Base-by-base conservation (phyloP, 1,140 invertebrate species). In the Dryas iulia region DNA sequence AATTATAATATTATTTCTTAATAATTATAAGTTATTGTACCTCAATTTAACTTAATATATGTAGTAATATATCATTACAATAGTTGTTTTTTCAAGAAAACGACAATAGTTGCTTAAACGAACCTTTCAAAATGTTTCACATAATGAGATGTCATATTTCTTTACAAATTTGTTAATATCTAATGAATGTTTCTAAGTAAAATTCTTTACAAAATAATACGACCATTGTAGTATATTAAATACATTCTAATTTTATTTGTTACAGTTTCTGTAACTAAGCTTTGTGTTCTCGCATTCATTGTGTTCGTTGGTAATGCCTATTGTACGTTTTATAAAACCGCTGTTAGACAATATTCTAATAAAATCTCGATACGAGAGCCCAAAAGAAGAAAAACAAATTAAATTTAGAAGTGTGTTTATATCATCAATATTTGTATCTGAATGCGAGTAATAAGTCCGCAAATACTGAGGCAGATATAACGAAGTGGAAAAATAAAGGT, bases 401-500 rank as follows among this genome's bases (percentile, higher is more conserved):
- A 21, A 47, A 47, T 47, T 47, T 21, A 21, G 14, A 47, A 47
- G 14, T 47, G 2, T 47, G 14, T 47, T 47, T 47, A 47, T 47
- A 18, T 47, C 2, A 47, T 47, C 39, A 47, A 18, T 47, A 47
- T 21, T 47, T 47, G 18, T 10, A 47, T 47, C 14, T 47, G 7
- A 47, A 18, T 18, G n/a, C 59, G 25, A 33, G 47, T 61, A 8
- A 47, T 47, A 47, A 47, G 39, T 47, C 18, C 39, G 39, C 39
- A 18, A 60, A 67, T 23, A 60, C 53, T 54, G 65, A 67, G 53
- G 58, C 31, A 53, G 39, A 39, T 28, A 33, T 66, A 66, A 59
- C 39, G 65, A 66, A 60, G 57, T 59, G 30, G 18, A 26, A 53
- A 60, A 66, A 59, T 60, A 66, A 60, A 66, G 65, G 58, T 30